Percentiles rank a stretch among this genome's conserved stretches.
Evolutionary conservation across 2,113 vertebrate species (phyloP).

Genomic region (Pelecanoides urinatrix): DNA sequence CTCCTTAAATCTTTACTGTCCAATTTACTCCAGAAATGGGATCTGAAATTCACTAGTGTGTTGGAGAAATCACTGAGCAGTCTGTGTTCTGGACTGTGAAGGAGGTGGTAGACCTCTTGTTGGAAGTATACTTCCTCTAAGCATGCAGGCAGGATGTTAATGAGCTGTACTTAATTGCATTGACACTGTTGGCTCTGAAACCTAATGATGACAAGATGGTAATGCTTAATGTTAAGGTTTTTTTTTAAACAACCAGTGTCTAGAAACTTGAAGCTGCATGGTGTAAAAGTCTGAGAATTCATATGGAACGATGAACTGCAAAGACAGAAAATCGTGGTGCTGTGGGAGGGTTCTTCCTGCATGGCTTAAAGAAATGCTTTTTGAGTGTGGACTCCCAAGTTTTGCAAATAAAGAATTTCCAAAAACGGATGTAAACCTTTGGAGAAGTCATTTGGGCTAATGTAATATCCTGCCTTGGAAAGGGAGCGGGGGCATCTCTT

Average conservation of each 20-base stretch:
- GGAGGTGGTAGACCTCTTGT: not conserved
- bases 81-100: not conserved
- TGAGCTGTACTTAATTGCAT: not conserved
- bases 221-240: not conserved
- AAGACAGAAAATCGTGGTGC: not conserved
- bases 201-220: not conserved
- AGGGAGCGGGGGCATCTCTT: accelerated
- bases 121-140: not conserved
- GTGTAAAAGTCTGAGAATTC: not conserved
- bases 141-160: not conserved
- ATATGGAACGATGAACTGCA: not conserved
- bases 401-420: not conserved
- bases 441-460: not conserved
- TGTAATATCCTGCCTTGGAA: not conserved
- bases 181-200: slow-evolving; percentile 3
- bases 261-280: not conserved
- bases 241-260: not conserved
- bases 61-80: not conserved
- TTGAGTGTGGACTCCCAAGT: not conserved
- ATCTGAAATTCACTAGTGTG: not conserved
- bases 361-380: not conserved
- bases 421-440: not conserved
- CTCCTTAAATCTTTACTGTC: not conserved
- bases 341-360: not conserved
- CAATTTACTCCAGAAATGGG: not conserved